A percentile compares a stretch with the other conserved stretches of the same genome.
phyloP scores from a whole-genome alignment of 2,797 vertebrate genomes.

The Sebastes trivittatus region DNA sequence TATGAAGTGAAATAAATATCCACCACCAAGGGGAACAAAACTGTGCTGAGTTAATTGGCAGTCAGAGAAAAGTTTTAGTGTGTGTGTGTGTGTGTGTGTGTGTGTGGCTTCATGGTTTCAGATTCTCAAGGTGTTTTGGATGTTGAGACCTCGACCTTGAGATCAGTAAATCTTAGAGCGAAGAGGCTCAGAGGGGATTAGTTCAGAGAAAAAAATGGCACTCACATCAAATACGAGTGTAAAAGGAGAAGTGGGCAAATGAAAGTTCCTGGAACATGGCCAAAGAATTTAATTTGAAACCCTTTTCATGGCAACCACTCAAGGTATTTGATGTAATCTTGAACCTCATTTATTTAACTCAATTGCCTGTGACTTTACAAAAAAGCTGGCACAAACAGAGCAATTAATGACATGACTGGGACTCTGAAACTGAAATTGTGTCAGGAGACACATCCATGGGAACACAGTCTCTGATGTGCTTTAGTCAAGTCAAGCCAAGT shows the following conservation, averaged over 20 bases:
- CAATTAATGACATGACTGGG: neutral
- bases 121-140: conserved; percentile 1
- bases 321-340: conserved; percentile 11
- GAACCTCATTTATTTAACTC: conserved; percentile 19
- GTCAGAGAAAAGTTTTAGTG: neutral
- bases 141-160: neutral
- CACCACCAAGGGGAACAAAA: neutral
- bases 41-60: neutral
- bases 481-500: no score
- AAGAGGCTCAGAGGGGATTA: conserved; percentile 12
- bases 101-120: neutral
- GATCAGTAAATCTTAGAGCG: neutral
- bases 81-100: neutral
- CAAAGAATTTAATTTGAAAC: conserved; percentile 41
- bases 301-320: conserved; percentile 1
- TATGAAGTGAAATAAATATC: neutral
- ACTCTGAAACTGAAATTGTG: neutral
- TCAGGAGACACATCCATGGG: neutral
- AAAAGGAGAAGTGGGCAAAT: conserved; percentile 21
- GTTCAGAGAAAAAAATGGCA: conserved; percentile 31
- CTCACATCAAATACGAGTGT: conserved; percentile 11
- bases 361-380: conserved; percentile 19
- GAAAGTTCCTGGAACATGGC: conserved; percentile 38
- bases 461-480: neutral
- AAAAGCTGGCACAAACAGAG: neutral